These are phyloP conservation scores for Neoascia interrupta DNA, from an alignment of 2,888 invertebrate genomes.

Conservation along the genomic window DNA sequence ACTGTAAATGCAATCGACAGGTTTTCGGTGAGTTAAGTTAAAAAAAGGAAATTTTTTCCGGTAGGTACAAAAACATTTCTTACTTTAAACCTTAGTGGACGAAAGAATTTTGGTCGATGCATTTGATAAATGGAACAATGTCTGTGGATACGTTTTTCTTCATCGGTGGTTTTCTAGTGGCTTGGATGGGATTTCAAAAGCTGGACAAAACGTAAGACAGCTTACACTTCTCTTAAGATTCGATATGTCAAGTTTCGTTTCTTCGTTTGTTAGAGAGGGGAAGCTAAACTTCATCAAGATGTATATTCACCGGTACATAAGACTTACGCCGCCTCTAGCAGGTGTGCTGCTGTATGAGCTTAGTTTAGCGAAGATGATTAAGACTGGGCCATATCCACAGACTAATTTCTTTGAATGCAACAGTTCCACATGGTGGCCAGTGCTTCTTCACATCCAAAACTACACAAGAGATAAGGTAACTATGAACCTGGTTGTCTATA, in stretches of 20 bases:
- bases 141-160: slow-evolving; percentile 83
- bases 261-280: too few species aligned
- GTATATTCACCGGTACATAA: slow-evolving; percentile 75
- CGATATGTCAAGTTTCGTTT: too few species aligned
- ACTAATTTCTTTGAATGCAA: slow-evolving; percentile 71
- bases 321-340: slow-evolving; percentile 81
- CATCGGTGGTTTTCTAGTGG: too few species aligned
- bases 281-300: too few species aligned
- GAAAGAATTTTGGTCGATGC: slow-evolving; percentile 46
- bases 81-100: slow-evolving; percentile 57
- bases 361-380: slow-evolving; percentile 78
- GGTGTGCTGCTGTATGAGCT: slow-evolving; percentile 79
- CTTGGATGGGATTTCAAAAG: too few species aligned
- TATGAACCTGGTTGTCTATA: background rate
- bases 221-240: too few species aligned
- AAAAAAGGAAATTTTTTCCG: background rate
- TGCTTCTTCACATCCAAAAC: slow-evolving; percentile 79
- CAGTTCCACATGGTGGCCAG: slow-evolving; percentile 78
- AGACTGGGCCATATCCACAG: slow-evolving; percentile 78
- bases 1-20: slow-evolving; percentile 1
- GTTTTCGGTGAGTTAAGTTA: background rate
- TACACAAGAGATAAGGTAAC: slow-evolving; percentile 75
- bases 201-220: slow-evolving; percentile 52
- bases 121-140: slow-evolving; percentile 77
- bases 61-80: too few species aligned